Base-by-base conservation (phyloP, 53 echinoderm and acorn worm genomes). In the Astropecten irregularis region DNA sequence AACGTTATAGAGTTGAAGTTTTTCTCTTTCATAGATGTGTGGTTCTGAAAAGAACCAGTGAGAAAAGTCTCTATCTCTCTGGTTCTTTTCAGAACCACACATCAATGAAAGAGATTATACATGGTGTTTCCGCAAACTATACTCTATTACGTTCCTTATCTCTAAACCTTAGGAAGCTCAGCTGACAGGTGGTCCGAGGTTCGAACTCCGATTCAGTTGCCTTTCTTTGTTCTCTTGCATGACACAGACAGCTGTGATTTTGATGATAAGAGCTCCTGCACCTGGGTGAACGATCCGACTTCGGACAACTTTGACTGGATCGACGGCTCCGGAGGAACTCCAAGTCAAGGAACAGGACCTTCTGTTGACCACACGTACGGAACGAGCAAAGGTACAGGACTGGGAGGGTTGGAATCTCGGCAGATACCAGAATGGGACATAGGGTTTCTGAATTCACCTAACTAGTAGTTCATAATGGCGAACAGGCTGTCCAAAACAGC, bases 311-410 rank as follows among this genome's bases (percentile, higher is more conserved):
- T 92, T 82, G 89, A 92, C 34, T 92, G 92, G 89, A 54, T 68
- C 29, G 66, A 82, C 18, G 89, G 89, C 14, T 49, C 35, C 31
- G 85, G 73, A 20, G 89, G 92, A 2, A 93, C 93, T 22, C 87
- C 90, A 18, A 87, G 83, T 65, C 9, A 0, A 14, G 76, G 62
- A 16, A 93, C 93, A 5, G 93, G 93, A 55, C 93, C 93, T 7
- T 70, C 71, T 11, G 73, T 84, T 29, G 90, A 93, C 42, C 89
- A 89, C 73, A 90, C 89, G 7, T 82, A 86, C 31, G 93, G 93
- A 40, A 90, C 93, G 26, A 3, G 26, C 23, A 34, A 66, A 66
- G 92, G 92, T 92, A 22, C 42, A 42, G 42, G 42, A 42, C 42
- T 42, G 42, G 42, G 42, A 6, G n/a, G n/a, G n/a, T n/a, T n/a